phyloP scores from a whole-genome alignment of 2,888 invertebrate genomes.

The Arctia plantaginis region DNA sequence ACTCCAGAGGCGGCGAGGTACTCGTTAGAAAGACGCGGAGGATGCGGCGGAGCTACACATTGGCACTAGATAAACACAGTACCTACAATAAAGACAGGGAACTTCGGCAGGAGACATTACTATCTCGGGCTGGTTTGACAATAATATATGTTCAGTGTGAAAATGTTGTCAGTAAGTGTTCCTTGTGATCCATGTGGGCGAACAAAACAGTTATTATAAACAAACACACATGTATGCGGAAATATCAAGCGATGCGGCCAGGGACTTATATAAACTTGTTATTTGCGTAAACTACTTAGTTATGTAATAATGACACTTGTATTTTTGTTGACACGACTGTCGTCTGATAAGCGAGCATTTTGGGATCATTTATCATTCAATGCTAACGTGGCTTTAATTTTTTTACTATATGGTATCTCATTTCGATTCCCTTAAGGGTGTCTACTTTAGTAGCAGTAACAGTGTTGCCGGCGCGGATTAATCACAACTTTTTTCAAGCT shows the following conservation, averaged over 20 bases:
- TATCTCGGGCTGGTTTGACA: background rate
- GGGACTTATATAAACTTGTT: background rate
- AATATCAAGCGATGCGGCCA: background rate
- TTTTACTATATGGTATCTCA: background rate
- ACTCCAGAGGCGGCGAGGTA: background rate
- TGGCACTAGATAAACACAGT: too few species aligned
- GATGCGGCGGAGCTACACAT: background rate
- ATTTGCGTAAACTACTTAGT: background rate
- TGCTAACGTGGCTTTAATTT: background rate
- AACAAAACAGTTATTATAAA: background rate
- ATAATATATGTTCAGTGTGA: background rate
- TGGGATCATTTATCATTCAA: too few species aligned
- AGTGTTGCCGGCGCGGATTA: background rate
- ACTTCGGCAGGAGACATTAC: too few species aligned
- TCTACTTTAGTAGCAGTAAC: background rate
- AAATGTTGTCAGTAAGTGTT: background rate
- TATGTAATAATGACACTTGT: background rate
- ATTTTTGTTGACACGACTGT: background rate
- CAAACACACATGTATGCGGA: background rate
- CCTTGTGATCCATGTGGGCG: too few species aligned
- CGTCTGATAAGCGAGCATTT: background rate
- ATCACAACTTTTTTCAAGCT: background rate
- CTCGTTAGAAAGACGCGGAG: background rate
- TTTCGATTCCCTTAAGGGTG: background rate
- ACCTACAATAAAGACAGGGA: too few species aligned